Evolutionary conservation across 2,113 vertebrate genomes (phyloP).

Genomic region (Ivindomyrus marchei): DNA sequence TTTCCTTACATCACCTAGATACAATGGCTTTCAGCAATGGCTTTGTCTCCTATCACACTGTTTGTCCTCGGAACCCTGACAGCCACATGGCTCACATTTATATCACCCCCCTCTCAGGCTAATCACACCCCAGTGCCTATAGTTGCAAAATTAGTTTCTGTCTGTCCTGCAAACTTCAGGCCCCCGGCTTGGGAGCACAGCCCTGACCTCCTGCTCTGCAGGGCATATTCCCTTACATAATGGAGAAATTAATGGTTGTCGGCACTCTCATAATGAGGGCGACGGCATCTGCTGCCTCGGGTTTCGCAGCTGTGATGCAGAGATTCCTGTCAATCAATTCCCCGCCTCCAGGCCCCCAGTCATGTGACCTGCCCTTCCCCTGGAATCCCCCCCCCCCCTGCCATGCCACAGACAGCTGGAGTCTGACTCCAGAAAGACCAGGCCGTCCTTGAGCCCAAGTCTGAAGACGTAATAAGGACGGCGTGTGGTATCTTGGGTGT

Average conservation of each 20-base stretch:
- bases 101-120: background rate
- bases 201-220: background rate
- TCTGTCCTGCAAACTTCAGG: background rate
- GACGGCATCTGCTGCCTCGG: constrained; percentile 4
- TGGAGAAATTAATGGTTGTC: constrained; percentile 9
- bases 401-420: constrained; percentile 2
- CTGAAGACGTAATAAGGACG: background rate
- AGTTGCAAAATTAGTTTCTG: background rate
- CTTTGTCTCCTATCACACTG: background rate
- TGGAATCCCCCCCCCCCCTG: background rate
- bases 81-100: background rate
- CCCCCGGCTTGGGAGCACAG: background rate
- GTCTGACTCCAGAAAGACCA: background rate
- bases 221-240: constrained; percentile 2
- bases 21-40: background rate
- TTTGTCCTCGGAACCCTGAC: background rate
- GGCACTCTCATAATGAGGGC: constrained; percentile 6
- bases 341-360: background rate
- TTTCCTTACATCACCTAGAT: background rate
- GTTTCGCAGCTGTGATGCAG: constrained; percentile 16
- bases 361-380: background rate
- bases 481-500: background rate
- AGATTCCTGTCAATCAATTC: background rate
- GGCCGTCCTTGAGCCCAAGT: background rate
- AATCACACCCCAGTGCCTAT: background rate